Percentiles rank a stretch among this genome's conserved stretches.
Conservation (phyloP, 92 coral and sea anemone species). For the Hydrozoanthus gracilis region DNA sequence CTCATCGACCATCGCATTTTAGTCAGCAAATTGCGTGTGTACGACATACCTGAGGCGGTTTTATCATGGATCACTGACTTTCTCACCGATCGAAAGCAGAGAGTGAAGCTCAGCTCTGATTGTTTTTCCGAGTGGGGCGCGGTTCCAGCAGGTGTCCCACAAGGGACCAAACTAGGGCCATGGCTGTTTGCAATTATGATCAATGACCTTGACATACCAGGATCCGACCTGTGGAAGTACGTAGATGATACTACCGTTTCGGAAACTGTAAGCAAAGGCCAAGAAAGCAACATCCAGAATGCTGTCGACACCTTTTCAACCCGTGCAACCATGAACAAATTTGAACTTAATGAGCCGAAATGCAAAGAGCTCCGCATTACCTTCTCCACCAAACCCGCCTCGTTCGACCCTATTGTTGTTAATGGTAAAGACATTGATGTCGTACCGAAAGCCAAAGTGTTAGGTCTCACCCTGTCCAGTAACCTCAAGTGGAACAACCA, state of each 20-base stretch:
- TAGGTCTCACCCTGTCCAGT: conserved; percentile 26
- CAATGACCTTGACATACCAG: conserved; percentile 40
- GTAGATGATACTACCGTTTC: conserved; percentile 38
- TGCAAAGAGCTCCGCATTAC: neutral
- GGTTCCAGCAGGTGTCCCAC: conserved; percentile 46
- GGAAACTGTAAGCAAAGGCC: conserved; percentile 31
- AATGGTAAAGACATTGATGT: conserved; percentile 33
- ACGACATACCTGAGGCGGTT: conserved; percentile 6
- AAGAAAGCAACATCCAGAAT: conserved; percentile 32
- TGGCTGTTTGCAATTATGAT: conserved; percentile 47
- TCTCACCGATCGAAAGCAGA: conserved; percentile 22
- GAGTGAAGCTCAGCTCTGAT: conserved; percentile 21
- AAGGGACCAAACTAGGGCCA: conserved; percentile 47
- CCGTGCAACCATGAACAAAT: conserved; percentile 35
- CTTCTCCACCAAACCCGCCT: conserved; percentile 12
- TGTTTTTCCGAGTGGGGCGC: conserved; percentile 30
- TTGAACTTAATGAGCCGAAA: conserved; percentile 47
- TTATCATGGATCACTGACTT: conserved; percentile 31
- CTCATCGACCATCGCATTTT: conserved; percentile 9
- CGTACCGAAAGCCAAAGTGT: conserved; percentile 20
- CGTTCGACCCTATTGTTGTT: conserved; percentile 20
- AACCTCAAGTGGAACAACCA: conserved; percentile 28
- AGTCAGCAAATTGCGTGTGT: neutral
- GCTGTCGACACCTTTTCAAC: conserved; percentile 37
- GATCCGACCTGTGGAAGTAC: conserved; percentile 50